These are phyloP conservation scores for Sesia apiformis DNA, from an alignment of 2,888 invertebrate species.

Conservation along the genomic window DNA sequence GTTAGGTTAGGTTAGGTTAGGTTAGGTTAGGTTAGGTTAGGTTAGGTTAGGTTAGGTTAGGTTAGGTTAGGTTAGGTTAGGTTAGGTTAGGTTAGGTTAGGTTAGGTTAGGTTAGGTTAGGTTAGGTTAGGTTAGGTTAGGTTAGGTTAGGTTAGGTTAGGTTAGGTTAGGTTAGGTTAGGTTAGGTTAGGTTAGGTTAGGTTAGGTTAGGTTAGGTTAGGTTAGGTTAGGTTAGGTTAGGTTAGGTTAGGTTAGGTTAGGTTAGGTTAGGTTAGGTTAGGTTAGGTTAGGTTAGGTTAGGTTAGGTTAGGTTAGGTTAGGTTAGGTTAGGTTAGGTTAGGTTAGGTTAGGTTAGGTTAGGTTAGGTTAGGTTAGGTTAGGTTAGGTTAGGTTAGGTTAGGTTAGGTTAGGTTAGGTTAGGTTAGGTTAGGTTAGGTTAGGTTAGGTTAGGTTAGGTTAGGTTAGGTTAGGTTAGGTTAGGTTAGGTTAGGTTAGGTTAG, in stretches of 20 bases:
- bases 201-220: neutral
- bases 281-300: neutral
- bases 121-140: neutral
- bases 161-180: neutral
- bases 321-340: neutral
- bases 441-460: constrained; percentile 1
- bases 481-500: constrained; percentile 4
- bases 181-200: neutral
- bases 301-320: neutral
- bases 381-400: constrained; percentile 6
- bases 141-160: neutral
- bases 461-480: constrained; percentile 4
- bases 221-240: neutral
- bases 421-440: constrained; percentile 5
- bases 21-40: neutral
- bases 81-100: neutral
- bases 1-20: neutral
- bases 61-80: neutral
- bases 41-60: neutral
- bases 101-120: neutral
- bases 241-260: neutral
- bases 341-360: constrained; percentile 1
- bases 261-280: neutral
- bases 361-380: constrained; percentile 1
- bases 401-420: constrained; percentile 6